Evolutionary conservation across 2,113 vertebrate species (phyloP), one percentile per base, ranked within the genome.

Genomic region (Seriola quinqueradiata): DNA sequence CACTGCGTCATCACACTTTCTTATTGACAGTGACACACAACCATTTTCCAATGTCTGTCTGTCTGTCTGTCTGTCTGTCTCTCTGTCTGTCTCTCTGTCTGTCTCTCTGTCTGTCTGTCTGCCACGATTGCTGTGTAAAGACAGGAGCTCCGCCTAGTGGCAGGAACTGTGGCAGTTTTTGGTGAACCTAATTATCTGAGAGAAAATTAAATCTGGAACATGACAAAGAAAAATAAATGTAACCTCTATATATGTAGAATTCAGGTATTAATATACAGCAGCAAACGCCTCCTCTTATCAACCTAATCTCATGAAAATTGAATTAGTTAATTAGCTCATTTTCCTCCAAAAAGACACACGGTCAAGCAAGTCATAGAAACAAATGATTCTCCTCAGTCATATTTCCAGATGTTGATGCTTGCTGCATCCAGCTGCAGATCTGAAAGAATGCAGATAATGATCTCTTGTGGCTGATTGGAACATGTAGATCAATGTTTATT

Each of bases 61-160:
- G 58, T 70, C 32, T 58, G 52, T 79, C 25, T 59, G 9, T 16
- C 21, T 2, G 40, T 6, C 10, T 64, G 34, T 36, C 4, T 36
- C 25, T 52, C 23, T 40, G 65, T 70, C 34, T 59, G 54, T 80
- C 28, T 59, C 4, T 10, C 54, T 40, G 59, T 70, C 34, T 59
- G 44, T 80, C 28, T 59, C 4, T 10, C 54, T 60, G 46, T 52
- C 19, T 40, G 66, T 70, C 34, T 59, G 54, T 80, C 28, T 59
- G 6, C 6, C 54, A 25, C 17, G 3, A 1, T 28, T 42, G 14
- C 42, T 5, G 1, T 2, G 3, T 36, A 5, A 8, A 61, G 44
- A 28, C 12, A 46, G 16, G 58, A 54, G 60, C 77, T 58, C 78
- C 69, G 0, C 66, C 85, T 82, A 60, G 69, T 81, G 81, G 73